These are phyloP conservation scores for Montipora sp. DNA, from an alignment of 64 coral and sea anemone species.

Conservation along the genomic window DNA sequence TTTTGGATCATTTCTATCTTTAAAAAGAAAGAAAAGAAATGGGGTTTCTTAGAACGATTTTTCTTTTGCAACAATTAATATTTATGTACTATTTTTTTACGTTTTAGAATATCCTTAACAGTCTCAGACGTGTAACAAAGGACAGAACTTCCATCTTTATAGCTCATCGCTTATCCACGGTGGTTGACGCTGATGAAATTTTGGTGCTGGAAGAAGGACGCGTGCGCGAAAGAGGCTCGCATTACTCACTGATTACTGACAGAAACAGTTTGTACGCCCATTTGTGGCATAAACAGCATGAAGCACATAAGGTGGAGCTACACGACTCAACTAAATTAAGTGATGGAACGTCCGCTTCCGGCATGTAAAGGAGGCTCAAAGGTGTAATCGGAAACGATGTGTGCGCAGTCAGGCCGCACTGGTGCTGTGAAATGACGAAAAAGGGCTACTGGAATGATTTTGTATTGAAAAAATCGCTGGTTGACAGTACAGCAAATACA, in stretches of 20 bases:
- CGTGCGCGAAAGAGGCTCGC: slow-evolving; percentile 81
- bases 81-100: neutral
- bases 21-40: too few species aligned
- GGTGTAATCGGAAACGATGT: neutral
- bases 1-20: too few species aligned
- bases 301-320: slow-evolving; percentile 61
- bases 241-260: slow-evolving; percentile 90
- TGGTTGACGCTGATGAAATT: slow-evolving; percentile 97
- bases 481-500: neutral
- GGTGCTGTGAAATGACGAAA: neutral
- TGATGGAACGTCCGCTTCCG: too few species aligned
- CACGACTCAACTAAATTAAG: too few species aligned
- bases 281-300: slow-evolving; percentile 96
- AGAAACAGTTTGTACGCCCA: slow-evolving; percentile 89
- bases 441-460: neutral
- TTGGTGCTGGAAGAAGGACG: slow-evolving; percentile 89
- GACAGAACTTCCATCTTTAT: slow-evolving; percentile 95
- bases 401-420: too few species aligned
- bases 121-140: slow-evolving; percentile 76
- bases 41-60: too few species aligned
- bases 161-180: slow-evolving; percentile 93
- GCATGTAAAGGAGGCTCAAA: neutral
- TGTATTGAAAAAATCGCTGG: neutral
- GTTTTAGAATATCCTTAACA: slow-evolving; percentile 88
- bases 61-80: neutral